Base-by-base conservation (phyloP, 2,888 invertebrate genomes). In the Cylindroiulus punctatus region DNA sequence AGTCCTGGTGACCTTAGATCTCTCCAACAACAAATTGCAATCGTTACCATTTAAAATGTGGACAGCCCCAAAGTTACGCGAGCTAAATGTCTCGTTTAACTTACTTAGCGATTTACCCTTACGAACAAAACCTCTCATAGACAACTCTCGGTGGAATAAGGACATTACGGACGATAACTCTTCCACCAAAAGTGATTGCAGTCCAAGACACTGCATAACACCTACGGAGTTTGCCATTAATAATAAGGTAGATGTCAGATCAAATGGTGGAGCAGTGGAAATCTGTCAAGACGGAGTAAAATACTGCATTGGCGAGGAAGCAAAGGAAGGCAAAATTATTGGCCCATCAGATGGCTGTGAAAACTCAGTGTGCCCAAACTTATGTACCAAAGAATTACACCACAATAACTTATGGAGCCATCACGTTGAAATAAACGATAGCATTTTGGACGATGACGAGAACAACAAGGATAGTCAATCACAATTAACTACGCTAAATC, bases 11-110 rank as follows among this genome's bases (percentile, higher is more conserved):
- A 95, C 95, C 1, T 92, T 99, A 88, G 98, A 98, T 91, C 94
- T 97, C n/a, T 96, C 98, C 0, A 97, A 97, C 91, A 99, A 99
- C 91, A 96, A 97, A 91, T 91, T 98, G 86, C 95, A 96, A 88
- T 91, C 93, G 84, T 92, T 98, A 86, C 98, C 98, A 0, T 94
- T 94, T 87, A 94, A 94, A 88, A 92, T 98, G 92, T 98, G 98
- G 98, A 92, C 93, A 19, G 94, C 97, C 0, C 95, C 96, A 0
- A 95, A 95, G 87, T 92, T 98, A 84, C 93, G 96, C 86, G 98
- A 98, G 91, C 91, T 98, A 44, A 97, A 97, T 91, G 95, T 95
- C 0, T 95, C 97, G 0, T 95, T 97, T 89, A 99, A 99, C 92
- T 93, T 96, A 86, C 92, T 98, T 26, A 93, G 94, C 84, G 95